Evolutionary conservation across 1,140 invertebrate genomes (phyloP), one percentile per base, ranked within the genome.

Genomic region (Solenopsis fugax): DNA sequence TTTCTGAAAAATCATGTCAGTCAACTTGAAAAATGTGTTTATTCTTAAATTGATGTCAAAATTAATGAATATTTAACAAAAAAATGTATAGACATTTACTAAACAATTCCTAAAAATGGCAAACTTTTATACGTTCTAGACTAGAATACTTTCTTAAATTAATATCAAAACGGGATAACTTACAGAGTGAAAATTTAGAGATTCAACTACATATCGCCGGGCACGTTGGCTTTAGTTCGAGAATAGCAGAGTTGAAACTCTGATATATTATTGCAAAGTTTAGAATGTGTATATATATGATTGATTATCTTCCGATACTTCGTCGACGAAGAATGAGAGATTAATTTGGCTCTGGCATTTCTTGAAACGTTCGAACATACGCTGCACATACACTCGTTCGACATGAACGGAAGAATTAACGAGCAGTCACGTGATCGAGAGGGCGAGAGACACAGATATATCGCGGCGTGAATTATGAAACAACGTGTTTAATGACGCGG

Each of bases 401-500:
- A 85, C 50, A 48, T 54, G 71, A 76, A 73, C 58, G 48, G 69
- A 90, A 85, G 71, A 73, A 67, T 64, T 78, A 87, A 80, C 56
- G 71, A 81, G 81, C 69, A 84, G 37, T 12, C 29, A 77, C 37
- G 76, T 52, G 73, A 16, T 18, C 48, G 62, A 76, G 41, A 75
- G 71, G 67, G 72, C 29, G 65, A 72, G 64, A 73, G 69, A 37
- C 45, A 18, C 54, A 48, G 60, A 88, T 80, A 82, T 88, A 91
- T 91, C 85, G 81, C 89, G 82, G 85, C 88, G 91, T 94, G 93
- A 95, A 95, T 95, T 94, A 95, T 95, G 94, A 95, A 95, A 95
- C 95, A 95, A 95, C 94, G 94, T 93, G 95, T 93, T 95, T 95
- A 95, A 95, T 95, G 94, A 94, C 92, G 93, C 93, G 93, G 80